These are phyloP conservation scores for Conus canariensis DNA, from an alignment of 2,888 invertebrate genomes.

Conservation along the genomic window DNA sequence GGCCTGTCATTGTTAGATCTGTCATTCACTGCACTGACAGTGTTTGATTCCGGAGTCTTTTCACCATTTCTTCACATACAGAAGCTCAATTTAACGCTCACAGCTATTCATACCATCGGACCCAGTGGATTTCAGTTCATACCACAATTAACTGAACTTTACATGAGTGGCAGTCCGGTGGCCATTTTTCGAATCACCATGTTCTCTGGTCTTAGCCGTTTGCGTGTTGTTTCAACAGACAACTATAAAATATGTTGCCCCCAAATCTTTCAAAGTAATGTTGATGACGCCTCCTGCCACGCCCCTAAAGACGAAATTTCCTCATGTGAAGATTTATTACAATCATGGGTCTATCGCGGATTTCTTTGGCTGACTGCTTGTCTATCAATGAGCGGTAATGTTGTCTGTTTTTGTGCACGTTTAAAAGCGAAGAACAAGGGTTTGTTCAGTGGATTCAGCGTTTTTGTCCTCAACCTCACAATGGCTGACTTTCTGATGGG, in stretches of 20 bases:
- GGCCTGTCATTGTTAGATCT: neutral
- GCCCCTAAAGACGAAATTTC: slow-evolving; percentile 9
- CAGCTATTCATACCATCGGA: neutral
- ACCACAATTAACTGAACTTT: neutral
- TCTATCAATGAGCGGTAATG: neutral
- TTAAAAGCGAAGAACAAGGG: neutral
- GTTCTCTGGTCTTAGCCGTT: neutral
- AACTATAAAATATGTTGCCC: slow-evolving; percentile 9
- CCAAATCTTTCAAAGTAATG: neutral
- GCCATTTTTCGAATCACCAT: neutral
- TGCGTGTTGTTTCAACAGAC: neutral
- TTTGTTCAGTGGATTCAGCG: neutral
- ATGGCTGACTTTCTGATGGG: slow-evolving; percentile 21
- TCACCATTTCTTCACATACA: neutral
- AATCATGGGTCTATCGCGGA: neutral
- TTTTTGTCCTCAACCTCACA: neutral
- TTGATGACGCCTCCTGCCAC: neutral
- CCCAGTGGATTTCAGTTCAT: neutral
- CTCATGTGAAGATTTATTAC: slow-evolving; percentile 8
- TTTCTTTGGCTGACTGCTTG: slow-evolving; percentile 4
- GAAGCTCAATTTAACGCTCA: neutral
- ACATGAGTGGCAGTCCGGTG: neutral
- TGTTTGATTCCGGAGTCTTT: neutral
- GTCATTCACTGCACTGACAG: neutral
- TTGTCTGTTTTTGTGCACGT: neutral